These are phyloP conservation scores for Pantherophis guttatus DNA, from an alignment of 2,113 vertebrate species.

Conservation along the genomic window DNA sequence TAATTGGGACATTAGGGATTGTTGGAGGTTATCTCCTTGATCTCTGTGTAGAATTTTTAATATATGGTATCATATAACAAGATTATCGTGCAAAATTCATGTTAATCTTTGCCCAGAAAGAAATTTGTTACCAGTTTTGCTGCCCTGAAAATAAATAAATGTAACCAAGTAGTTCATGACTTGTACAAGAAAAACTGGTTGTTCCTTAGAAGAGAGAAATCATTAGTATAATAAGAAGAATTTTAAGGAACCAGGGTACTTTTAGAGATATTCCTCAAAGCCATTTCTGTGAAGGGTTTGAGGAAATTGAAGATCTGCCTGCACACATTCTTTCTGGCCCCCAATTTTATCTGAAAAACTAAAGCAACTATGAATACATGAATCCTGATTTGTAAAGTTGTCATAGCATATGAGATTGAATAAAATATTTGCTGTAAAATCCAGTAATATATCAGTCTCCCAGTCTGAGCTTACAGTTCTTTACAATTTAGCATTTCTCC, in stretches of 20 bases:
- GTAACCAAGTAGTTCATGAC: neutral
- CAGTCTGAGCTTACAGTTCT: neutral
- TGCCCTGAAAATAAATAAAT: neutral
- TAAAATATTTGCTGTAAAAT: neutral
- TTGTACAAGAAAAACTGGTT: neutral
- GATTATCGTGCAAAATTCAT: neutral
- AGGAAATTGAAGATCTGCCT: neutral
- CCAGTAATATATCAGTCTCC: neutral
- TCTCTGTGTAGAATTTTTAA: neutral
- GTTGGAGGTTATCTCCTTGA: neutral
- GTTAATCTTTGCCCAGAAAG: neutral
- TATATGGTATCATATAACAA: neutral
- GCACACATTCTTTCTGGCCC: neutral
- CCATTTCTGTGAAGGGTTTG: neutral
- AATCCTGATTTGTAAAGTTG: neutral
- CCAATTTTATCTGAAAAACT: neutral
- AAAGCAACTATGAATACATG: neutral
- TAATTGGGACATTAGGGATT: neutral
- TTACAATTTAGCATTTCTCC: neutral
- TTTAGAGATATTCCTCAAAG: neutral
- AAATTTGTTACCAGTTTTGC: neutral
- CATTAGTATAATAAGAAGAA: neutral
- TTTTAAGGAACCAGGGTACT: neutral
- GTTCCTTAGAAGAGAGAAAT: neutral
- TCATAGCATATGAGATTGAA: neutral